A percentile compares a stretch with the other conserved stretches of the same genome.
Evolutionary conservation across 1,140 invertebrate genomes (phyloP).

Genomic region (Pissodes strobi): DNA sequence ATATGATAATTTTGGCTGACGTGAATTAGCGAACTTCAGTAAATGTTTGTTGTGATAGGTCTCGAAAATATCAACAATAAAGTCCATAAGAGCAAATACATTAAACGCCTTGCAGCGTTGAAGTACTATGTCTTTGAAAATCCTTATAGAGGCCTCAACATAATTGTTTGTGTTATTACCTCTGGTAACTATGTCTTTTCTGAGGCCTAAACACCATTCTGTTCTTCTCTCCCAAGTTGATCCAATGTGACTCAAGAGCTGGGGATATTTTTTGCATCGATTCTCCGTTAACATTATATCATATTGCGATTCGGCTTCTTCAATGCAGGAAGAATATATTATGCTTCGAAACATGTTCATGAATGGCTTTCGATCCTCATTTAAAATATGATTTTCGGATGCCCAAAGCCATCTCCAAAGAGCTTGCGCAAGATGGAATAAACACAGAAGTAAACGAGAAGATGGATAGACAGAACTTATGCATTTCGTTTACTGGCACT

Average conservation of each 20-base stretch:
- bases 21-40: not conserved
- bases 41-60: constrained; percentile 5
- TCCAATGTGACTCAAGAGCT: constrained; percentile 4
- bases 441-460: constrained; percentile 3
- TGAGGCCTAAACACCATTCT: not conserved
- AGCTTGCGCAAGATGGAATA: constrained; percentile 6
- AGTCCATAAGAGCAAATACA: not conserved
- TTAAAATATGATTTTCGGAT: constrained; percentile 10
- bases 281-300: not conserved
- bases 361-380: constrained; percentile 5
- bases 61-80: constrained; percentile 2
- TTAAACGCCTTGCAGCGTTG: constrained; percentile 6
- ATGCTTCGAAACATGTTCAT: constrained; percentile 2
- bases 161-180: too few relatives aligned
- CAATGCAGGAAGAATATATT: not conserved
- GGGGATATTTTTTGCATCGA: constrained; percentile 8
- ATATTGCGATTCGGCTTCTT: constrained; percentile 6
- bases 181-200: too few relatives aligned
- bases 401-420: constrained; percentile 5
- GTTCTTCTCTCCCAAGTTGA: constrained; percentile 2
- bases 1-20: constrained; percentile 10
- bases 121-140: too few relatives aligned
- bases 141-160: too few relatives aligned
- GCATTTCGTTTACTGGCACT: constrained; percentile 5
- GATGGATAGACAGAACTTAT: constrained; percentile 1